Conservation (phyloP, 2,797 vertebrate genomes). For the Pipistrellus pygmaeus region DNA sequence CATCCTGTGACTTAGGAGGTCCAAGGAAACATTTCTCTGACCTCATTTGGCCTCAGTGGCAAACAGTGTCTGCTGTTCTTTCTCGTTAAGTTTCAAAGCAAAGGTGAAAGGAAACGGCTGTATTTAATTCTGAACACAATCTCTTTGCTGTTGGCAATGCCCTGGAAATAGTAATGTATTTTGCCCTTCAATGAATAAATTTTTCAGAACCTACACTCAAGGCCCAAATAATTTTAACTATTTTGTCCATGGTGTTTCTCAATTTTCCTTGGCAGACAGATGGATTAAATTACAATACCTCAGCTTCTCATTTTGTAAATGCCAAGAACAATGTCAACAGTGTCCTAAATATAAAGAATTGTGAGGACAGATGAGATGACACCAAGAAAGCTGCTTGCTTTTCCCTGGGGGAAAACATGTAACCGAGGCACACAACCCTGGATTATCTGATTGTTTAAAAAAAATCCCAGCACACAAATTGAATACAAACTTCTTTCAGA, state of each 20-base stretch:
- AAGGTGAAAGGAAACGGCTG: conserved; percentile 24
- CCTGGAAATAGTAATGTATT: conserved; percentile 55
- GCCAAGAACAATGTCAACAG: background rate
- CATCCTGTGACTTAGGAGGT: background rate
- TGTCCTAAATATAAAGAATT: background rate
- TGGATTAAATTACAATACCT: background rate
- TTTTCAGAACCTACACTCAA: conserved; percentile 27
- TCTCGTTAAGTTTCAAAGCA: conserved; percentile 44
- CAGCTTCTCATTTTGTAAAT: conserved; percentile 23
- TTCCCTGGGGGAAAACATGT: background rate
- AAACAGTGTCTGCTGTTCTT: background rate
- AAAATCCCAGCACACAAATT: background rate
- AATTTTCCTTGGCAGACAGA: conserved; percentile 9
- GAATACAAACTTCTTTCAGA: background rate
- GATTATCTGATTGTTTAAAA: background rate
- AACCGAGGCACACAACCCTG: background rate
- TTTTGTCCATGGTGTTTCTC: conserved; percentile 10
- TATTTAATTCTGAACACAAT: conserved; percentile 39
- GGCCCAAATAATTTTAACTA: background rate
- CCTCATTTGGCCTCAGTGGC: conserved; percentile 2
- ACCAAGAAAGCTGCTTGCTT: background rate
- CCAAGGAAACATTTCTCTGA: background rate
- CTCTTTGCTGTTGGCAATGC: conserved; percentile 47
- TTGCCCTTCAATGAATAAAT: conserved; percentile 42
- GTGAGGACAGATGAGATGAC: background rate